Percentiles rank a stretch among this genome's conserved stretches.
Conservation (phyloP, 2,797 vertebrate genomes). For the Siniperca scherzeri region DNA sequence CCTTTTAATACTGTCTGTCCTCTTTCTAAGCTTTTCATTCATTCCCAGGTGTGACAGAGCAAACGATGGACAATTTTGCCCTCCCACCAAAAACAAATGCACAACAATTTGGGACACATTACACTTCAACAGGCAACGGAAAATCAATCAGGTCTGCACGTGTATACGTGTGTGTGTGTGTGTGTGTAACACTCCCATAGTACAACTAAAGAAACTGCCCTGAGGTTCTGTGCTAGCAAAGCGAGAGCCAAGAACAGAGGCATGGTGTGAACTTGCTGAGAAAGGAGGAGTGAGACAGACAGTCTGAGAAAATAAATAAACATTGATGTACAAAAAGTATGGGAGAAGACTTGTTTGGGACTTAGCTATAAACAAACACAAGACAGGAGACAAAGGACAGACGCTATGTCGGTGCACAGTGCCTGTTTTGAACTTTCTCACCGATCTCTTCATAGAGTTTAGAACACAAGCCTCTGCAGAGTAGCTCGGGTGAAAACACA, state of each 20-base stretch:
- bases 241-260: conserved; percentile 44
- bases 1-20: conserved; percentile 14
- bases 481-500: background rate
- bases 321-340: conserved; percentile 17
- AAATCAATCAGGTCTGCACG: conserved; percentile 60
- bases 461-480: conserved; percentile 4
- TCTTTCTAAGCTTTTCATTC: conserved; percentile 31
- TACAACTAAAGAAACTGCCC: conserved; percentile 54
- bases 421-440: conserved; percentile 12
- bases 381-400: conserved; percentile 23
- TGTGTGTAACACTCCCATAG: conserved; percentile 34
- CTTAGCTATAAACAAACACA: conserved; percentile 42
- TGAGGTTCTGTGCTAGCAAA: conserved; percentile 51
- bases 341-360: conserved; percentile 32
- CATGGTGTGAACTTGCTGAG: conserved; percentile 12
- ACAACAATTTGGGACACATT: conserved; percentile 61
- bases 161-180: conserved; percentile 20
- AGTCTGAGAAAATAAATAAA: conserved; percentile 23
- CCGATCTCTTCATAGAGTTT: background rate
- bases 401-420: background rate
- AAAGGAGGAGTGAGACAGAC: conserved; percentile 18
- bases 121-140: conserved; percentile 60
- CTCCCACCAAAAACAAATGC: conserved; percentile 55
- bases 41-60: conserved; percentile 51
- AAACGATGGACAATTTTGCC: conserved; percentile 55